Evolutionary conservation across 1,140 invertebrate genomes (phyloP), one percentile per base, ranked within the genome.

Genomic region (Dreissena rostriformis): DNA sequence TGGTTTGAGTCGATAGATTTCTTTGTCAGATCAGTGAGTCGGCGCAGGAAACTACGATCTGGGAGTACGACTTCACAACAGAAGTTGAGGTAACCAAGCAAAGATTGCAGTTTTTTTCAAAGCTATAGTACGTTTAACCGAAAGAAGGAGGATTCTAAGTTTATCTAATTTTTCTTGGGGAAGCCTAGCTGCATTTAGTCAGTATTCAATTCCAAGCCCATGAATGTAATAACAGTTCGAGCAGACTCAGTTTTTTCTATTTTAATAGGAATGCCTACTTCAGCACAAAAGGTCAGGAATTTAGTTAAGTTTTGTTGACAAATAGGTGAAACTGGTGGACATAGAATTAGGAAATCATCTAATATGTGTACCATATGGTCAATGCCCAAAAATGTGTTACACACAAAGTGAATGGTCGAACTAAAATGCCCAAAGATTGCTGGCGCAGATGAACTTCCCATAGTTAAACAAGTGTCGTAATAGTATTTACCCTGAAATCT

Each of bases 391-490:
- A 22, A 7, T 17, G 17, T 55, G 14, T 51, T 22, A n/a, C 26
- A 63, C 19, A 83, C 53, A 65, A 63, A 84, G 22, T 86, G 51
- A 15, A 86, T 19, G 65, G 73, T 39, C 22, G 63, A 51, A 51
- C 72, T 86, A 29, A 86, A 84, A 39, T 66, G 57, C 39, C 84
- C 85, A 70, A 84, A 86, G 17, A 75, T 84, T 17, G 71, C 71
- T n/a, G 15, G 28, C 22, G 71, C 15, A 17, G 51, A 73, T n/a
- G 71, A 73, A 11, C 15, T n/a, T 6, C 71, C 71, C 71, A 53
- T 73, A 7, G 71, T n/a, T 7, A 73, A 53, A 24, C 29, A 73
- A 11, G 24, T 49, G 49, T 86, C 79, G 22, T 26, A 74, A 28
- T 67, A 82, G 63, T 55, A 86, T 14, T 70, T 49, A 11, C 71